Evolutionary conservation across 2,113 vertebrate genomes (phyloP).

Genomic region (Jacana jacana): DNA sequence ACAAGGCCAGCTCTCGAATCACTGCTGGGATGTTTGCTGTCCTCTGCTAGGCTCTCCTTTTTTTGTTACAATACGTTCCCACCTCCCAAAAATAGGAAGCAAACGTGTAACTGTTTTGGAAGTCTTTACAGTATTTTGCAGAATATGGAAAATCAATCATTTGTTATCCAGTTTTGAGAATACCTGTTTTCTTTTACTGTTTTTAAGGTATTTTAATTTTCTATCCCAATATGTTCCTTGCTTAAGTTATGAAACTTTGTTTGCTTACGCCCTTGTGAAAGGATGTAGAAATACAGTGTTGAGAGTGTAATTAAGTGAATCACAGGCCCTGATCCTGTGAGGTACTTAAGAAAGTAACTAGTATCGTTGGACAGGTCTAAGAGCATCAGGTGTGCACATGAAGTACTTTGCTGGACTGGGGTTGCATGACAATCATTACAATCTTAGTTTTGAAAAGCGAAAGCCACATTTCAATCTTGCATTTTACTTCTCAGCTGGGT

Average conservation of each 20-base stretch:
- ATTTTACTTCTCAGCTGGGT: not conserved
- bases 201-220: not conserved
- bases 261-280: not conserved
- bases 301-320: conserved; percentile 45
- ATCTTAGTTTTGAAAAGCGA: not conserved
- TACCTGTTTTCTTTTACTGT: not conserved
- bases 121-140: not conserved
- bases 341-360: not conserved
- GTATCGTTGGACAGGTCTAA: not conserved
- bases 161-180: not conserved
- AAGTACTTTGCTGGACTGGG: not conserved
- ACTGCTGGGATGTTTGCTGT: not conserved
- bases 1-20: not conserved
- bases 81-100: not conserved
- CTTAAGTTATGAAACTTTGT: not conserved
- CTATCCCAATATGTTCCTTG: not conserved
- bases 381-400: not conserved
- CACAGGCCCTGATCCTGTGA: not conserved
- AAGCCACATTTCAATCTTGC: not conserved
- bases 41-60: not conserved
- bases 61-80: not conserved
- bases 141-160: not conserved
- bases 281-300: conserved; percentile 33
- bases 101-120: not conserved
- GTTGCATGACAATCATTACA: not conserved